phyloP scores from a whole-genome alignment of 35 echinoderm and acorn worm species.

The Apostichopus japonicus region DNA sequence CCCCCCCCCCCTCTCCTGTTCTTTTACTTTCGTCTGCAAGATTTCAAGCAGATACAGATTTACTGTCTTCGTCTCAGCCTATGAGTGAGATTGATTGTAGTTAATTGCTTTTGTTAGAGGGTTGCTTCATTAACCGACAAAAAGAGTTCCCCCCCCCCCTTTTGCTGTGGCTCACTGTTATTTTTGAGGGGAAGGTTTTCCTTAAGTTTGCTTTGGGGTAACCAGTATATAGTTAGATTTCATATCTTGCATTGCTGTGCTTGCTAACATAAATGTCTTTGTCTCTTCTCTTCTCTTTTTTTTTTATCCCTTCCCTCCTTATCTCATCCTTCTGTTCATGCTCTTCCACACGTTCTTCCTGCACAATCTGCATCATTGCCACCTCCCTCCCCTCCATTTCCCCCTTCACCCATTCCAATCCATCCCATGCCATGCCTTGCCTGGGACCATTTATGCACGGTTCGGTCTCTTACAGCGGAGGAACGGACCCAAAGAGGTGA shows the following conservation, averaged over 20 bases:
- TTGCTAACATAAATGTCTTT: conserved; percentile 26
- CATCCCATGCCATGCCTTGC: conserved; percentile 11
- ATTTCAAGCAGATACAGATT: too few relatives aligned
- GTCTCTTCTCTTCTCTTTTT: background rate
- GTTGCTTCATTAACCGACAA: too few relatives aligned
- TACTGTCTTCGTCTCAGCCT: too few relatives aligned
- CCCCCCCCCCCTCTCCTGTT: too few relatives aligned
- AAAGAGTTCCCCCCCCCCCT: too few relatives aligned
- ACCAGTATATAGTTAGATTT: background rate
- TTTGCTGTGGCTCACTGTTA: background rate
- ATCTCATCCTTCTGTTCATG: background rate
- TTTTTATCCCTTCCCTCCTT: background rate
- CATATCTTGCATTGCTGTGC: conserved; percentile 13
- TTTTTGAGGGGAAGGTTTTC: background rate
- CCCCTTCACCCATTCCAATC: background rate
- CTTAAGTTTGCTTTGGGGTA: background rate
- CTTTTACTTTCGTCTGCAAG: too few relatives aligned
- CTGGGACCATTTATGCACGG: conserved; percentile 11
- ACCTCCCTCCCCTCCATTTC: background rate
- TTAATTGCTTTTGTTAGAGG: too few relatives aligned
- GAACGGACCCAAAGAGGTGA: conserved; percentile 89
- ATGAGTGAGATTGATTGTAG: too few relatives aligned
- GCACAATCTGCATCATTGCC: background rate
- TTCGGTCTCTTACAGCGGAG: conserved; percentile 61
- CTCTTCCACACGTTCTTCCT: background rate